phyloP scores from a whole-genome alignment of 2,888 invertebrate genomes.

The Pollenia amentaria region DNA sequence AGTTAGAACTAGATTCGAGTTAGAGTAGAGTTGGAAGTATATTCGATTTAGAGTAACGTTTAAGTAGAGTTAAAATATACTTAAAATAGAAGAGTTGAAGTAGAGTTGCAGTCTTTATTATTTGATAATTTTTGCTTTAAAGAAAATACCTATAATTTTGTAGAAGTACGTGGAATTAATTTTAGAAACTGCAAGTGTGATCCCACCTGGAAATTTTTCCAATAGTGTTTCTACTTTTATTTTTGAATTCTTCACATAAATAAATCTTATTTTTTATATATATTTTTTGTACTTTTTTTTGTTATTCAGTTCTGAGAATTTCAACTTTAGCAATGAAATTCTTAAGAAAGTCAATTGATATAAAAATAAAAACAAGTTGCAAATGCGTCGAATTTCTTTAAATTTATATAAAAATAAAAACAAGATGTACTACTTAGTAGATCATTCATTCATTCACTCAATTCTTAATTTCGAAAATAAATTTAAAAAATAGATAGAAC shows the following conservation, averaged over 20 bases:
- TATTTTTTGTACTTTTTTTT: neutral
- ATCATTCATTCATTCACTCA: neutral
- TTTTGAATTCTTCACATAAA: neutral
- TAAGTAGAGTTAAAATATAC: too few species aligned
- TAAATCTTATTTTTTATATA: neutral
- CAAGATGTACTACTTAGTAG: conserved; percentile 43
- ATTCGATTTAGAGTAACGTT: too few species aligned
- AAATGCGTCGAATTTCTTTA: conserved; percentile 44
- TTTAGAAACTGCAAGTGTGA: too few species aligned
- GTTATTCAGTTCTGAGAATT: conserved; percentile 13
- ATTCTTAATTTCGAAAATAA: neutral
- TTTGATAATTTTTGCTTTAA: too few species aligned
- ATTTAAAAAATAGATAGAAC: conserved; percentile 24
- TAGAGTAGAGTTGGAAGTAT: too few species aligned
- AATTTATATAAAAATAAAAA: neutral
- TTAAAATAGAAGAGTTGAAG: too few species aligned
- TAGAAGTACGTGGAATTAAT: too few species aligned
- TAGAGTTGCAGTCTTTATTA: too few species aligned
- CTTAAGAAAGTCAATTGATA: conserved; percentile 43
- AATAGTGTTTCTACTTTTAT: neutral
- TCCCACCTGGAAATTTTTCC: too few species aligned
- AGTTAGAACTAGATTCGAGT: too few species aligned
- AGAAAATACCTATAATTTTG: too few species aligned
- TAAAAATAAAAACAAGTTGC: conserved; percentile 50
- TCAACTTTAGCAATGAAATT: conserved; percentile 53